A percentile compares a stretch with the other conserved stretches of the same genome.
These are phyloP conservation scores for Platypus cylindrus DNA, from an alignment of 2,888 invertebrate species.

Conservation along the genomic window DNA sequence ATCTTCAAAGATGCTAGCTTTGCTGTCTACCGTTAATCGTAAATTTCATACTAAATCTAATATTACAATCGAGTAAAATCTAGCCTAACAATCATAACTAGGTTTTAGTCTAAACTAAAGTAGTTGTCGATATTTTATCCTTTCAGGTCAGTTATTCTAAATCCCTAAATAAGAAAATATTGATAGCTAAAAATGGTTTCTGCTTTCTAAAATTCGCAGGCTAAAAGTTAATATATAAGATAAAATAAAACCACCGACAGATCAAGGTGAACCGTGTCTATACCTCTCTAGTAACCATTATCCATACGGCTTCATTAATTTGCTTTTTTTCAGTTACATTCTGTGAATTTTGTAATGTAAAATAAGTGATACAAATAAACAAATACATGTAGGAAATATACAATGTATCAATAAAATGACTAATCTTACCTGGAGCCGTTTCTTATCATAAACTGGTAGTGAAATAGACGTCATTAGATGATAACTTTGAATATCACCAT, in stretches of 20 bases:
- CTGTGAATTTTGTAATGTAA: conserved; percentile 59
- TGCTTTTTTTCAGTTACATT: conserved; percentile 93
- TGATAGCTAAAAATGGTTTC: no score
- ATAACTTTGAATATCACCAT: conserved; percentile 53
- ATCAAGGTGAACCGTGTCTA: conserved; percentile 16
- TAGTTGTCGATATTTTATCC: no score
- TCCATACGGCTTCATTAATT: conserved; percentile 90
- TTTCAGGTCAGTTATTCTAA: no score
- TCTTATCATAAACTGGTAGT: conserved; percentile 83
- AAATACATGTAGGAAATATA: conserved; percentile 4
- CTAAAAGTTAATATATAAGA: no score
- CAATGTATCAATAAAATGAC: not conserved
- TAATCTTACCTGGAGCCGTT: conserved; percentile 66
- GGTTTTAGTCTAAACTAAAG: no score
- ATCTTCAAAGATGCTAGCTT: no score
- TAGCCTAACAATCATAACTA: no score
- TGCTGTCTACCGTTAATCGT: no score
- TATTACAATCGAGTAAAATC: no score
- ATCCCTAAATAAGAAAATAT: no score
- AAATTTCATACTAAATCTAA: no score
- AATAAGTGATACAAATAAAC: conserved; percentile 5
- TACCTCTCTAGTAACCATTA: conserved; percentile 88
- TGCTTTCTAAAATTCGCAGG: no score
- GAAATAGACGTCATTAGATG: conserved; percentile 87
- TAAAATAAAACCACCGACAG: conserved; percentile 8